Base-by-base conservation (phyloP, 1,140 invertebrate species). In the Phocides pigmalion region DNA sequence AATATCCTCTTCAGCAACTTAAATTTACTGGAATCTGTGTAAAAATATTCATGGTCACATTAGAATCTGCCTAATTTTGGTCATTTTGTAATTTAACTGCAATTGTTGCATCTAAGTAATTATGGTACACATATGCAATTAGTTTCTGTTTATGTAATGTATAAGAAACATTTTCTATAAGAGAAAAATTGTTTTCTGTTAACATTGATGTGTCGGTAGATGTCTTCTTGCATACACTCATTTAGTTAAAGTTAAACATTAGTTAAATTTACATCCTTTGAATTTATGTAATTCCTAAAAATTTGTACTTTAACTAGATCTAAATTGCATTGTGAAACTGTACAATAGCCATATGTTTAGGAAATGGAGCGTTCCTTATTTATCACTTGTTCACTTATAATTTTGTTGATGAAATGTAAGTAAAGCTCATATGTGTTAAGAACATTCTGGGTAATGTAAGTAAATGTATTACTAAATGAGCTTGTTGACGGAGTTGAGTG, bases 241-340 rank as follows among this genome's bases (percentile, higher is more conserved):
- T 86, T 89, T 87, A 91, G 84, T 89, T 89, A 67, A 80, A 71
- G 75, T 72, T 79, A 76, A 88, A 82, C 66, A 81, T 91, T 91
- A 91, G 87, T 90, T 91, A 89, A 91, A 89, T 91, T 90, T 84
- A 82, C 77, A 81, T 86, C 67, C 77, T 79, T 87, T 89, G 79
- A 89, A 87, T 82, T 84, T 77, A 81, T 89, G 84, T 91, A 87
- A 82, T 82, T 91, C 83, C 81, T 90, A 83, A 87, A 90, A 85
- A 84, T 88, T 90, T 89, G 86, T 91, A 91, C 86, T 91, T 90
- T 91, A 90, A 91, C 84, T 90, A 91, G 87, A 82, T 84, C 81
- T 91, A 90, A 90, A 91, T 90, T 88, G 68, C 83, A 90, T 87
- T 90, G 87, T 89, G 81, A 87, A 90, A 86, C 72, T 90, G 80